Conservation (phyloP, 2,888 invertebrate species). For the Cerceris ruficornis region DNA sequence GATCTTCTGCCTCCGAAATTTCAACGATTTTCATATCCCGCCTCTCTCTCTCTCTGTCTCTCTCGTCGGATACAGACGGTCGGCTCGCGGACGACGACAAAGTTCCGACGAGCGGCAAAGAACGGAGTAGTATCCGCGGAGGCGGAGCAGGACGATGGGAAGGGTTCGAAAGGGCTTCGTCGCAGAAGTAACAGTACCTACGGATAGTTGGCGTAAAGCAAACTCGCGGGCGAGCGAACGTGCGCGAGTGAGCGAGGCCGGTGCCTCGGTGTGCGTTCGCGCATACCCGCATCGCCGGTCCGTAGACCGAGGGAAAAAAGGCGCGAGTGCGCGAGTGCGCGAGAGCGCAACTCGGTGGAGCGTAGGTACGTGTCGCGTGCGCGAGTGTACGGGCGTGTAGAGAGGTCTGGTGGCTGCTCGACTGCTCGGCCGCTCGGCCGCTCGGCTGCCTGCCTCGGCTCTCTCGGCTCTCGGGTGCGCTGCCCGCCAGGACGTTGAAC, state of each 20-base stretch:
- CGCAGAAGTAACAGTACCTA: conserved; percentile 80
- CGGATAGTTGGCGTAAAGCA: conserved; percentile 77
- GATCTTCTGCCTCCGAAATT: too few species aligned
- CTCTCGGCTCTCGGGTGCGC: conserved; percentile 79
- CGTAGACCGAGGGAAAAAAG: conserved; percentile 18
- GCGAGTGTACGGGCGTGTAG: conserved; percentile 48
- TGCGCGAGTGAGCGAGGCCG: conserved; percentile 32
- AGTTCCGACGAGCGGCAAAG: conserved; percentile 2
- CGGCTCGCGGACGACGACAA: too few species aligned
- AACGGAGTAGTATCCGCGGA: conserved; percentile 1
- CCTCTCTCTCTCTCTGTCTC: too few species aligned
- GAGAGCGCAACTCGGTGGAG: conserved; percentile 16
- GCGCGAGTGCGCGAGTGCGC: conserved; percentile 36
- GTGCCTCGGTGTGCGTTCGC: conserved; percentile 10
- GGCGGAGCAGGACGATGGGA: conserved; percentile 42
- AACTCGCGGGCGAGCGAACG: conserved; percentile 59
- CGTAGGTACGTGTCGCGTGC: conserved; percentile 48
- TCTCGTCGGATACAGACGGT: too few species aligned
- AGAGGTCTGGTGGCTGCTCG: conserved; percentile 71
- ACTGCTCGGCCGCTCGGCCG: conserved; percentile 40
- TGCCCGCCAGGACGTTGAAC: conserved; percentile 81
- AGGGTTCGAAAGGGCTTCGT: conserved; percentile 75
- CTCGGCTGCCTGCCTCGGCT: conserved; percentile 14
- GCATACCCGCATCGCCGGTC: conserved; percentile 20
- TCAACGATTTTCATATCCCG: too few species aligned